A percentile compares a stretch with the other conserved stretches of the same genome.
Conservation (phyloP, 2,113 vertebrate genomes). For the Condylura cristata region DNA sequence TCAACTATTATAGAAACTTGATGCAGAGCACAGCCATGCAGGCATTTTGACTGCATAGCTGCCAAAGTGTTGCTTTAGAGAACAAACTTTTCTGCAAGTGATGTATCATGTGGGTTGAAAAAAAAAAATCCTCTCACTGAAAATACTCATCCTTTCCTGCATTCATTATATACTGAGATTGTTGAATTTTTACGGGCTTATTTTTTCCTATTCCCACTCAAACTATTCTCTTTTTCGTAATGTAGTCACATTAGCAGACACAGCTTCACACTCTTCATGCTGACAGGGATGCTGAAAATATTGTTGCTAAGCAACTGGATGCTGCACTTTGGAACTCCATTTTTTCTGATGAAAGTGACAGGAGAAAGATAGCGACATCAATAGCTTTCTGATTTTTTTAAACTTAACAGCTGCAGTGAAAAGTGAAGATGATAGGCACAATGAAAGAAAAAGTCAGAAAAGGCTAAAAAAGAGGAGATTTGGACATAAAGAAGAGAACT, state of each 20-base stretch:
- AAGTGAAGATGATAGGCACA: conserved; percentile 51
- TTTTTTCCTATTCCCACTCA: conserved; percentile 32
- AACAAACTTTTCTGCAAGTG: conserved; percentile 10
- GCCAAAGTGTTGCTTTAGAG: not conserved
- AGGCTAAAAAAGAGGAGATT: not conserved
- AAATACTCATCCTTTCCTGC: conserved; percentile 14
- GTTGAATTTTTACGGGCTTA: not conserved
- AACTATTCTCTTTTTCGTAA: conserved; percentile 25
- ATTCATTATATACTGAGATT: conserved; percentile 21
- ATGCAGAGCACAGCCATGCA: not conserved
- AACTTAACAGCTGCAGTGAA: conserved; percentile 50
- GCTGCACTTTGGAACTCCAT: conserved; percentile 51
- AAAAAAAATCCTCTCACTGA: not conserved
- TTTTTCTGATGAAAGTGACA: conserved; percentile 71
- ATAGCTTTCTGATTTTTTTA: conserved; percentile 62
- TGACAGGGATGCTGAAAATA: conserved; percentile 57
- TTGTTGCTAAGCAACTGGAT: conserved; percentile 73
- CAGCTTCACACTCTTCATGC: conserved; percentile 5
- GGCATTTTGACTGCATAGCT: not conserved
- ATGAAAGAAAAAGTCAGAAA: conserved; percentile 54
- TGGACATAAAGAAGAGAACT: conserved; percentile 12
- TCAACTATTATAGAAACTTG: not conserved
- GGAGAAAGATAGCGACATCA: conserved; percentile 64
- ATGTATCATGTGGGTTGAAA: not conserved
- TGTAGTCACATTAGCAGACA: conserved; percentile 35